Percentiles rank a stretch among this genome's conserved stretches.
Conservation (phyloP, 2,888 invertebrate genomes). For the Dicyrtoma fusca region DNA sequence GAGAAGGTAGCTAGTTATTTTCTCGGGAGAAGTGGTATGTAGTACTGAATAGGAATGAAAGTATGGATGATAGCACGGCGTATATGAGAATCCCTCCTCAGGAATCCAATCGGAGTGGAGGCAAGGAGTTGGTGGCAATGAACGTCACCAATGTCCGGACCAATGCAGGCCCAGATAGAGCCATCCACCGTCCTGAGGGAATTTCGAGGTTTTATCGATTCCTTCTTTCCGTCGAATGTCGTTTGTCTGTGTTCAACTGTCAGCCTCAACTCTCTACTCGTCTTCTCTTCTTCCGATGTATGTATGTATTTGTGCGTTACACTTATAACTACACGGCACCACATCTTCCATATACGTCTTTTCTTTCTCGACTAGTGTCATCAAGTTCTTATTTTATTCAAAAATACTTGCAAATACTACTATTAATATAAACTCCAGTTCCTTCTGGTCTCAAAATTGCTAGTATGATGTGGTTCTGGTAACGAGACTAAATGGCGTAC, state of each 20-base stretch:
- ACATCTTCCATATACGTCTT: not conserved
- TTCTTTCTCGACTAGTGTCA: no score
- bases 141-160: constrained; percentile 42
- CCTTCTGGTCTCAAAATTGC: no score
- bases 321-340: not conserved
- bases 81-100: not conserved
- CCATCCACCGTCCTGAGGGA: constrained; percentile 41
- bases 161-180: constrained; percentile 39
- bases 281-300: constrained; percentile 1
- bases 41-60: constrained; percentile 1
- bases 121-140: constrained; percentile 40
- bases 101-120: constrained; percentile 36
- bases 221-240: constrained; percentile 37
- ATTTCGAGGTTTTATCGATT: constrained; percentile 38
- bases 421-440: no score
- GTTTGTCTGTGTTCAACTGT: constrained; percentile 42
- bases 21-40: not conserved
- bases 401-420: no score
- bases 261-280: constrained; percentile 33
- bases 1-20: constrained; percentile 16
- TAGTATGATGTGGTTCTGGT: no score
- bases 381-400: no score
- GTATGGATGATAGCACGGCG: not conserved
- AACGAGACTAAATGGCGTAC: no score
- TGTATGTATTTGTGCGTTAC: no score